Base-by-base conservation (phyloP, 2,113 vertebrate genomes). In the Pipa parva region DNA sequence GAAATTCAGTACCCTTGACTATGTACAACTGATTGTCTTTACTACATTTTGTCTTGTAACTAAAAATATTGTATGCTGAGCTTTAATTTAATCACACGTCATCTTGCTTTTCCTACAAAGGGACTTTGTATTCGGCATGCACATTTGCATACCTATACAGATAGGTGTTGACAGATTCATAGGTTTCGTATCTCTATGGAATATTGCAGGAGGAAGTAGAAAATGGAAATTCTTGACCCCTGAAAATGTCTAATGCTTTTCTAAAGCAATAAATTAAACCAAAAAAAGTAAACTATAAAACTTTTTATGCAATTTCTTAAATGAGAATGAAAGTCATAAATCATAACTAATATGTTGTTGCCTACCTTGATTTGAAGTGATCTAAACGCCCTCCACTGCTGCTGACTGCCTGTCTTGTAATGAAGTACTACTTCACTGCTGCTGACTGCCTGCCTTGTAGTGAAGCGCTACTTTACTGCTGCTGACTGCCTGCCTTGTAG, bases 91-190 rank as follows among this genome's bases (percentile, higher is more conserved):
- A 49, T 67, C 39, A 49, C 22, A 31, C 21, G 24, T 25, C 45
- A 37, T 49, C 21, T 18, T 39, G 27, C 26, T 65, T 58, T 36
- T 49, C 25, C 49, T 55, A 42, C 15, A 42, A 64, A 25, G 25
- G 3, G 10, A n/a, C 28, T 64, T 28, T 21, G 26, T 18, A 48
- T 2, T 5, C 20, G n/a, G 29, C 29, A 10, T 25, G 22, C 15
- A 13, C 42, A 64, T 67, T 46, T 58, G 63, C 54, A 67, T 59
- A 28, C 20, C 10, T 8, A 20, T 33, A 28, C 29, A 17, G 55
- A n/a, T 50, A 67, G 48, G 55, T 59, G 29, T 51, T 59, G 45
- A 59, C 29, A 59, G 45, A 68, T 68, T 59, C 55, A 68, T 31
- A 27, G 20, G 15, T 28, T 51, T 59, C 11, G 25, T 58, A 59